Conservation (phyloP, 2,113 vertebrate species). For the Sebastes schlegelii region DNA sequence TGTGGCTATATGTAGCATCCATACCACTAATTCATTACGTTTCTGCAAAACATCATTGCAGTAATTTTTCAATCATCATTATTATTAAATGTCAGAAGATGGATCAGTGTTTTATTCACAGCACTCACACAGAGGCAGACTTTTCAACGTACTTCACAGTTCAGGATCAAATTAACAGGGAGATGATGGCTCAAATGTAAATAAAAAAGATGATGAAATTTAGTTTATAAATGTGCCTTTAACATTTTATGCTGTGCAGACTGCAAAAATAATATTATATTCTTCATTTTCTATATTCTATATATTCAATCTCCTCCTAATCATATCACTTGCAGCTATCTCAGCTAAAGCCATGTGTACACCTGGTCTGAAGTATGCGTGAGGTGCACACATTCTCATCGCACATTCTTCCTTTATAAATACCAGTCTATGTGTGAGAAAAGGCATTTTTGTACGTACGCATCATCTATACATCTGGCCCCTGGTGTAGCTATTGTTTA, state of each 20-base stretch:
- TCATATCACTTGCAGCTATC: background rate
- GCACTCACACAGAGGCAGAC: background rate
- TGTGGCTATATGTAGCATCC: background rate
- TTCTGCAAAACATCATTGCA: background rate
- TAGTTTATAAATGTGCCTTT: background rate
- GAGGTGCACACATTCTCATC: background rate
- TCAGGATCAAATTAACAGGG: background rate
- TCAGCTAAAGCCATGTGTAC: background rate
- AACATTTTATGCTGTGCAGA: background rate
- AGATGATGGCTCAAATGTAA: background rate
- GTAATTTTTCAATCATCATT: background rate
- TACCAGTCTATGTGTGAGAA: background rate
- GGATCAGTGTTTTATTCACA: background rate
- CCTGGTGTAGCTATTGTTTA: slow-evolving; percentile 25
- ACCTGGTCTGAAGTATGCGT: background rate
- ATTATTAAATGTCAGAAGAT: background rate
- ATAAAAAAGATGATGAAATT: background rate
- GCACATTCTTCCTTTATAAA: background rate
- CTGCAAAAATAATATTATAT: no score
- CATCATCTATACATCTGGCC: background rate
- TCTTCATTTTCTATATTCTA: no score
- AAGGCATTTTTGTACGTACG: background rate
- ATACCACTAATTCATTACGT: background rate
- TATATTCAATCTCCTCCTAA: no score
- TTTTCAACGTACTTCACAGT: background rate